phyloP scores from a whole-genome alignment of 1,140 invertebrate species.

The Drosophila lacertosa region DNA sequence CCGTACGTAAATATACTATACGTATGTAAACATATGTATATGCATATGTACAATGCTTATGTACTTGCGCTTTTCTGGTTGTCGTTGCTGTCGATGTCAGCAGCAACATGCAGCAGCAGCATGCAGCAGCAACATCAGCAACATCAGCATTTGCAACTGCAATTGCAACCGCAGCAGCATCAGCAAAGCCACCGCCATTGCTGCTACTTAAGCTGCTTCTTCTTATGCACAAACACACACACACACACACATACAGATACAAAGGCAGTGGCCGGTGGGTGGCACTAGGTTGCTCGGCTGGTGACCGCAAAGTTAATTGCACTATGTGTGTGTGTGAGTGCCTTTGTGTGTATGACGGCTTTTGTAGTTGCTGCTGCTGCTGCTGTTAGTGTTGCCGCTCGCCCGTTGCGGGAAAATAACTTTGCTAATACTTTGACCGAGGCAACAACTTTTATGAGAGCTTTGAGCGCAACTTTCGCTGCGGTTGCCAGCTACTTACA shows the following conservation, averaged over 20 bases:
- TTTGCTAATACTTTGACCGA: conserved; percentile 77
- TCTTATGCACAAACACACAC: conserved; percentile 23
- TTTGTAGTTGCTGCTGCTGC: conserved; percentile 43
- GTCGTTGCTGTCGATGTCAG: conserved; percentile 18
- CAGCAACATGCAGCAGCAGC: conserved; percentile 46
- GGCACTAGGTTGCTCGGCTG: conserved; percentile 32
- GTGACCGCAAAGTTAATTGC: conserved; percentile 78
- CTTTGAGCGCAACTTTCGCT: conserved; percentile 50
- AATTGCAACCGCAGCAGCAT: conserved; percentile 36
- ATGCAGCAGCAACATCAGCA: conserved; percentile 26
- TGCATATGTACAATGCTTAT: background rate
- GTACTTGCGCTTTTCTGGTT: conserved; percentile 18
- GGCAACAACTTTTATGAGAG: conserved; percentile 60
- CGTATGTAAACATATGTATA: background rate
- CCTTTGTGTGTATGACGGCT: conserved; percentile 11
- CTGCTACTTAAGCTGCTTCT: conserved; percentile 27
- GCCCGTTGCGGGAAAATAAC: conserved; percentile 69
- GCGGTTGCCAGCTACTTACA: conserved; percentile 14
- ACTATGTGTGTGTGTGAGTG: conserved; percentile 26
- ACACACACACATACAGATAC: conserved; percentile 12
- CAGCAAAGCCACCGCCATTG: conserved; percentile 45
- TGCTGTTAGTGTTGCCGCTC: conserved; percentile 56
- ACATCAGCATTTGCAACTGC: conserved; percentile 33
- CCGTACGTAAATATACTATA: background rate
- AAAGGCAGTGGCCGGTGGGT: conserved; percentile 61